Base-by-base conservation (phyloP, 64 coral and sea anemone species). In the Dendrophyllia cribrosa region DNA sequence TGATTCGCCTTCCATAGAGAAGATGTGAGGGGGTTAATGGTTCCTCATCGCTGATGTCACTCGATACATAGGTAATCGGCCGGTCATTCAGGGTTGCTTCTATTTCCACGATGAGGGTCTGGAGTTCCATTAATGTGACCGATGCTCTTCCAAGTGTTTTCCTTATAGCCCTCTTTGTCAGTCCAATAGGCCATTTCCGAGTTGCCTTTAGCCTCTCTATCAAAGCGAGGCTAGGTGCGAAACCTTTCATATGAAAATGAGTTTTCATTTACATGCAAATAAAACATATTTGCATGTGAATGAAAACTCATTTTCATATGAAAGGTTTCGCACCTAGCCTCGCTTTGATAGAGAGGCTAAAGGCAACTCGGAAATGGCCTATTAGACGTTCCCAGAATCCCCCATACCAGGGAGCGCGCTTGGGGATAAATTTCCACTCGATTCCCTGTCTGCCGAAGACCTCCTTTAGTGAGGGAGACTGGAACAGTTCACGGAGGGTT, bases 361-460 rank as follows among this genome's bases (percentile, higher is more conserved):
- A n/a, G n/a, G n/a, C n/a, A n/a, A n/a, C n/a, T n/a, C n/a, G n/a
- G n/a, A n/a, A n/a, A n/a, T n/a, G n/a, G n/a, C n/a, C n/a, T n/a
- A n/a, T 53, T 16, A 95, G 71, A 9, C 87, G 56, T 62, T 95
- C 93, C 87, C 93, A 95, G 22, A 95, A 95, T n/a, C 93, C 87
- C 11, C 87, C 93, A 77, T 89, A 90, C 93, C 79, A 95, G n/a
- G 87, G 93, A 16, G 93, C 93, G 20, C 87, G 20, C 25, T 90
- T 94, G 3, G 86, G 92, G 20, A 94, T 94, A 52, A 93, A 93
- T 43, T 93, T 65, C 85, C 92, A 93, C 10, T 93, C 74, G 20
- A 93, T 45, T n/a, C 74, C 85, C 79, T 93, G 74, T 72, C 56
- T 79, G n/a, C 64, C 56, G 45, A 93, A 51, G 43, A 48, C 17